phyloP scores from a whole-genome alignment of 2,888 invertebrate genomes.

The Drosophila suboccidentalis region DNA sequence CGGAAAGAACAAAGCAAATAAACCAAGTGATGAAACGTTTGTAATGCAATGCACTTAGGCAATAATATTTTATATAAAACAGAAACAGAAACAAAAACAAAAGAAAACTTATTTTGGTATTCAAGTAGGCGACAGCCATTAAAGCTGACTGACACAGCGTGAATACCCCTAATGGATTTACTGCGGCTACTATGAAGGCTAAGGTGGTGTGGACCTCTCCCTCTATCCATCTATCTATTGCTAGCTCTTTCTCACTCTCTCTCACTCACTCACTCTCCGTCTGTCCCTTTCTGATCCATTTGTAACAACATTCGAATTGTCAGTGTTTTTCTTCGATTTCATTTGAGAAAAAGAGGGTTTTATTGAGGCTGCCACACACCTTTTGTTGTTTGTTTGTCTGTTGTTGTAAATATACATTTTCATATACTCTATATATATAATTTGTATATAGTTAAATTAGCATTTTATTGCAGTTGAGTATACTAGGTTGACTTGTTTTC shows the following conservation, averaged over 20 bases:
- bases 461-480: constrained; percentile 76
- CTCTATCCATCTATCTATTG: constrained; percentile 10
- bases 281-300: constrained; percentile 24
- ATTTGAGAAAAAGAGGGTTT: constrained; percentile 5
- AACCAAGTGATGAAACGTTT: background rate
- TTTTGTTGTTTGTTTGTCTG: constrained; percentile 26
- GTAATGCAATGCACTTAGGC: constrained; percentile 4
- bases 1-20: constrained; percentile 5
- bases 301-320: background rate
- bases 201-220: constrained; percentile 38
- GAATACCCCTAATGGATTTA: constrained; percentile 50
- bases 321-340: constrained; percentile 4
- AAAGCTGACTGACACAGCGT: constrained; percentile 32
- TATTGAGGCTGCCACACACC: constrained; percentile 36
- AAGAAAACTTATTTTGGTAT: constrained; percentile 39
- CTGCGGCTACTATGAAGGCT: constrained; percentile 51
- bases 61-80: constrained; percentile 10
- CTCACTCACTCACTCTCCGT: background rate
- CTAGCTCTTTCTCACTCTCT: background rate
- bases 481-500: constrained; percentile 72
- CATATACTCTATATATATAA: constrained; percentile 63
- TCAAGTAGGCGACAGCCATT: constrained; percentile 32
- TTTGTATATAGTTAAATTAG: constrained; percentile 70
- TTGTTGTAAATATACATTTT: constrained; percentile 73
- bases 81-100: constrained; percentile 29